A percentile compares a stretch with the other conserved stretches of the same genome.
Conservation (phyloP, 2,888 invertebrate species). For the Parnassius glacialis region DNA sequence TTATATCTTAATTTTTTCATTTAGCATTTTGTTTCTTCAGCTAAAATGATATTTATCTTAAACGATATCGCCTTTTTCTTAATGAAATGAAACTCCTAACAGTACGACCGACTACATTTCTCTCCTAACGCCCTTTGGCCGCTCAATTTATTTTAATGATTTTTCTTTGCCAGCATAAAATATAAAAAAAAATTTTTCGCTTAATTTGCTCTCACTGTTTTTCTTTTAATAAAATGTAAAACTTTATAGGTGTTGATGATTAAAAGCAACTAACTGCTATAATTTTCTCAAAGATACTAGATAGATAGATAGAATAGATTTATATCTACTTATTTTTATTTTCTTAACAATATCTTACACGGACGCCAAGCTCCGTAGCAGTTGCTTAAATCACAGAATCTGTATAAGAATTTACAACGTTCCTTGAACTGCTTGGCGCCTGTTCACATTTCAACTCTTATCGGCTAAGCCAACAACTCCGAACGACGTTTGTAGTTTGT, state of each 20-base stretch:
- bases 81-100: slow-evolving; percentile 41
- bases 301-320: too few relatives aligned
- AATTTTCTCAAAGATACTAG: background rate
- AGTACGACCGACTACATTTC: slow-evolving; percentile 40
- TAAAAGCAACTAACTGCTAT: background rate
- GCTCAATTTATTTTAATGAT: slow-evolving; percentile 29
- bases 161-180: slow-evolving; percentile 30
- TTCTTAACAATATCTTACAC: too few relatives aligned
- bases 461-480: too few relatives aligned
- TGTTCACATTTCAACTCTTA: too few relatives aligned
- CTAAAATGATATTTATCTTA: slow-evolving; percentile 23
- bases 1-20: slow-evolving; percentile 20
- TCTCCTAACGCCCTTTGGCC: slow-evolving; percentile 38
- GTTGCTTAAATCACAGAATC: too few relatives aligned
- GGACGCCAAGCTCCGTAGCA: too few relatives aligned
- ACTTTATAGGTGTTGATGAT: background rate
- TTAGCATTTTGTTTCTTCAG: slow-evolving; percentile 16
- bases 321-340: too few relatives aligned
- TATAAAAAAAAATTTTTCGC: slow-evolving; percentile 25
- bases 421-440: too few relatives aligned
- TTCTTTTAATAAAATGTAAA: slow-evolving; percentile 25
- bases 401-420: too few relatives aligned
- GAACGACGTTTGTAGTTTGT: too few relatives aligned
- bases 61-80: slow-evolving; percentile 25
- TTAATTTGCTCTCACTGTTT: slow-evolving; percentile 23